Conservation (phyloP, 2,113 vertebrate species). For the Leptodactylus fuscus region DNA sequence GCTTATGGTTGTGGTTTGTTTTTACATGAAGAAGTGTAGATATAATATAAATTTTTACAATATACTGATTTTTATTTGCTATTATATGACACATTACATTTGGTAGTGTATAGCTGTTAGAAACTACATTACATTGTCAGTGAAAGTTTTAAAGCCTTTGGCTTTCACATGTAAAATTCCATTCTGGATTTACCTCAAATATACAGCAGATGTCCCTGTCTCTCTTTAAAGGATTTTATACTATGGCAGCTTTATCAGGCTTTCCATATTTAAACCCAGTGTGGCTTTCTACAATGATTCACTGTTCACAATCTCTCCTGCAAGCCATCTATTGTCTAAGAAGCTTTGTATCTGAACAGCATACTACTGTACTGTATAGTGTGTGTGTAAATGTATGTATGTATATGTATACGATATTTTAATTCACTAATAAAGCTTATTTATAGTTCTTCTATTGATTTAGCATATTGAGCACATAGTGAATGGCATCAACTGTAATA, state of each 20-base stretch:
- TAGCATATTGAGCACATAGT: not conserved
- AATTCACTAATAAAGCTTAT: not conserved
- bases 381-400: no score
- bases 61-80: no score
- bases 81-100: no score
- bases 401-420: not conserved
- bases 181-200: slow-evolving; percentile 38
- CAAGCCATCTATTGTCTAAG: slow-evolving; percentile 8
- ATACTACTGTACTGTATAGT: no score
- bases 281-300: slow-evolving; percentile 30
- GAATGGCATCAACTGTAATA: not conserved
- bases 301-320: not conserved
- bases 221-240: slow-evolving; percentile 44
- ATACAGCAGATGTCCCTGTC: slow-evolving; percentile 58
- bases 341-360: not conserved
- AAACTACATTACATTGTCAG: not conserved
- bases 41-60: no score
- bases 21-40: no score
- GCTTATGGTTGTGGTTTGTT: no score
- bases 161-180: not conserved
- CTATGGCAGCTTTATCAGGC: slow-evolving; percentile 23
- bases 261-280: slow-evolving; percentile 41
- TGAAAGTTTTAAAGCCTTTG: not conserved
- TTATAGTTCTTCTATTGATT: no score
- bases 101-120: no score